Conservation (phyloP, 2,797 vertebrate genomes). For the Odontamblyopus lacepedii region DNA sequence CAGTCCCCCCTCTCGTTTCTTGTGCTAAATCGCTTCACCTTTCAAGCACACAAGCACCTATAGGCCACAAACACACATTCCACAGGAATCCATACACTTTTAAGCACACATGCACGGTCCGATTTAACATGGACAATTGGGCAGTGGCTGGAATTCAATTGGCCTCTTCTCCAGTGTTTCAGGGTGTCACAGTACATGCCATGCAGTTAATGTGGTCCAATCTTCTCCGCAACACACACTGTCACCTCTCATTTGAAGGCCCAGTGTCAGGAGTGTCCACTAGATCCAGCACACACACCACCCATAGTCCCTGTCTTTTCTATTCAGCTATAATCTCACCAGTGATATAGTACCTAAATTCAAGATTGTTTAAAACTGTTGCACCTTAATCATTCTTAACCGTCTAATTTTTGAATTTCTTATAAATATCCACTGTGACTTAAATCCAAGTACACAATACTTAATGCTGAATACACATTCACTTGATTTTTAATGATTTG, state of each 20-base stretch:
- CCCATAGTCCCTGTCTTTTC: constrained; percentile 33
- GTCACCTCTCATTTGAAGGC: constrained; percentile 73
- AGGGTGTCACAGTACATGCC: constrained; percentile 71
- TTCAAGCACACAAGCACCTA: constrained; percentile 26
- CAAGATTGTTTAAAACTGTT: not conserved
- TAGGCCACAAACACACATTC: constrained; percentile 16
- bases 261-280: constrained; percentile 62
- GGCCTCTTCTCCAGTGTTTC: constrained; percentile 53
- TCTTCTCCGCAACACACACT: constrained; percentile 76
- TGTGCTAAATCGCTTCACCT: constrained; percentile 68
- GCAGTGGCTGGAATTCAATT: constrained; percentile 71
- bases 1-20: constrained; percentile 69
- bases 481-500: too few species aligned
- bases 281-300: constrained; percentile 40
- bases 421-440: not conserved
- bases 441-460: not conserved
- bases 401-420: not conserved
- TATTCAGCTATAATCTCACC: constrained; percentile 17
- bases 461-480: not conserved
- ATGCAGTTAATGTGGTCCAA: constrained; percentile 73
- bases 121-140: constrained; percentile 67
- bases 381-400: not conserved
- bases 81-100: constrained; percentile 42
- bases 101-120: constrained; percentile 28
- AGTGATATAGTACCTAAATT: not conserved